phyloP scores from a whole-genome alignment of 2,113 vertebrate species.

The Motacilla alba region DNA sequence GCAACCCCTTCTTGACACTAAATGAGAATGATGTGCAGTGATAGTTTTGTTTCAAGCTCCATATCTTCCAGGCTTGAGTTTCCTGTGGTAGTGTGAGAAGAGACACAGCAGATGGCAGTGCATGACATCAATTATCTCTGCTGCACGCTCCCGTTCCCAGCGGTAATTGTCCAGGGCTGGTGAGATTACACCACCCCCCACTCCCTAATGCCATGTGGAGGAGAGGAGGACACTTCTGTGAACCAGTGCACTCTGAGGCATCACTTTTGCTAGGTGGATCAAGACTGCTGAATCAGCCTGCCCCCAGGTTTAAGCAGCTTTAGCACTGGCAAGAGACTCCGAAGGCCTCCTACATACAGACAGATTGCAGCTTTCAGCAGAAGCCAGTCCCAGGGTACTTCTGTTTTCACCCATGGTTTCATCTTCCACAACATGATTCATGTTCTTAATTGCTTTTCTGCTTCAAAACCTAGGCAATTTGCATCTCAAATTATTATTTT shows the following conservation, averaged over 20 bases:
- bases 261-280: background rate
- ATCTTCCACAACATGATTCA: background rate
- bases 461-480: background rate
- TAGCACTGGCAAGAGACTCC: background rate
- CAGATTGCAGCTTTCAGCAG: background rate
- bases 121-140: conserved; percentile 36
- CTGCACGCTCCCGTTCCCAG: background rate
- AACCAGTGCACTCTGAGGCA: background rate
- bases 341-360: background rate
- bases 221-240: background rate
- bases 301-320: background rate
- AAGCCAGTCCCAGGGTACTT: background rate
- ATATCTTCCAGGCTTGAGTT: background rate
- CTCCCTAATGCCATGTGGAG: background rate
- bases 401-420: background rate
- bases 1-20: background rate
- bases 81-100: conserved; percentile 2
- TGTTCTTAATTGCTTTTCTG: background rate
- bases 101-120: conserved; percentile 76
- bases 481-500: background rate
- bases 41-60: background rate
- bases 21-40: background rate
- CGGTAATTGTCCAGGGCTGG: background rate
- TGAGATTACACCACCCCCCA: background rate
- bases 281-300: conserved; percentile 41